Evolutionary conservation across 2,888 invertebrate genomes (phyloP), one percentile per base, ranked within the genome.

Genomic region (Barypeithes pellucidus): DNA sequence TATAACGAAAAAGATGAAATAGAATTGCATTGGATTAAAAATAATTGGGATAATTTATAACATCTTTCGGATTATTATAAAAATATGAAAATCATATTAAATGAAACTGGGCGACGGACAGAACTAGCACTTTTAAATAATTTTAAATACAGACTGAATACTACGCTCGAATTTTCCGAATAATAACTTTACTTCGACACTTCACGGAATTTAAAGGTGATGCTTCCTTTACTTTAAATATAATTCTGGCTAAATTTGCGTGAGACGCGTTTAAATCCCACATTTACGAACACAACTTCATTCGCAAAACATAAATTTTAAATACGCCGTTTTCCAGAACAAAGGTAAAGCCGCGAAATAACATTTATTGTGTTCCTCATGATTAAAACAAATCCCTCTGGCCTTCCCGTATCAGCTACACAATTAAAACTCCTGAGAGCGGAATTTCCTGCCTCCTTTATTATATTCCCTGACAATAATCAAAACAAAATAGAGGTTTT

Each of bases 341-440:
- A 67, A 54, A 62, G 59, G 62, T 67, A 68, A 63, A 57, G 68
- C 68, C 63, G 62, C 57, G 45, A 16, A 63, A 69, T 73, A 73
- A 68, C 73, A 73, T 73, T 73, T 73, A 73, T 73, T 69, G 39
- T 59, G 72, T 69, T 68, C 69, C 73, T 73, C 73, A 69, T 73
- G 65, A 73, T 73, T 73, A 73, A 73, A 73, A 69, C 73, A 73
- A 69, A 73, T 73, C 73, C 73, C 68, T 16, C 36, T 29, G 67
- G 70, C 20, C 60, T 59, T 52, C 36, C 63, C 43, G 67, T 67
- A 72, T 72, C 72, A 67, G 67, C 39, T 61, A 61, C 60, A 45
- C 72, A 14, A 20, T 72, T 60, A 61, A 67, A 67, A 50, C 24
- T 54, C 67, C 59, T 54, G 62, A 45, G 62, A 45, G 62, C 45